Base-by-base conservation (phyloP, 2,113 vertebrate genomes). In the Nesogale talazaci region DNA sequence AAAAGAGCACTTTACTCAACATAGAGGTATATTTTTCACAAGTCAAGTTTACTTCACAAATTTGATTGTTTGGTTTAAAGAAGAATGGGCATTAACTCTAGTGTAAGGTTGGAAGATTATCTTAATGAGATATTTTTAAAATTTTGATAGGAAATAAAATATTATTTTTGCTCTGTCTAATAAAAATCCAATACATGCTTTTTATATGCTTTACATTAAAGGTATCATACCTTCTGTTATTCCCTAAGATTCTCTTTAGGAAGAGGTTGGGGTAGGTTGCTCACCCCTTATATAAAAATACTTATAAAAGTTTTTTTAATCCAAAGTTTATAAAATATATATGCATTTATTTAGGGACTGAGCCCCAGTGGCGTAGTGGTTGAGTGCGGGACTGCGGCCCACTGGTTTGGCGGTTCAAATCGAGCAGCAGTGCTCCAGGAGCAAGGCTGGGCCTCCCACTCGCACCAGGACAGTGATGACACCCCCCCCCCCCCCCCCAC, bases 121-220 rank as follows among this genome's bases (percentile, higher is more conserved):
- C 19, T 36, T n/a, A 17, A 9, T 9, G 8, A 72, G 34, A 72
- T 20, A 3, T 34, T 72, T 93, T 12, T 40, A 93, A 61, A 42
- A 76, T 86, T 86, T 96, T 77, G 2, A 11, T 77, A 56, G 29
- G 92, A 87, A 78, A 74, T 92, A 85, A 11, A 42, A 10, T 65
- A 6, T 83, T 77, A 11, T 92, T 86, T 86, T 86, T 91, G 61
- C 25, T 85, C 17, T 92, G 52, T 38, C n/a, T 17, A 78, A 79
- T 89, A 56, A 82, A 94, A 92, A 52, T 89, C 89, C 83, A 89
- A 72, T 92, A 12, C 72, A 20, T 90, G 20, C 70, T 76, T 90
- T 85, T 9, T 72, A 78, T 6, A n/a, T 36, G 17, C 34, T 36
- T 91, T 81, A 46, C 14, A 10, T 67, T 74, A 80, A 90, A 82